Evolutionary conservation across 2,888 invertebrate genomes (phyloP).

Genomic region (Dryomyza anilis): DNA sequence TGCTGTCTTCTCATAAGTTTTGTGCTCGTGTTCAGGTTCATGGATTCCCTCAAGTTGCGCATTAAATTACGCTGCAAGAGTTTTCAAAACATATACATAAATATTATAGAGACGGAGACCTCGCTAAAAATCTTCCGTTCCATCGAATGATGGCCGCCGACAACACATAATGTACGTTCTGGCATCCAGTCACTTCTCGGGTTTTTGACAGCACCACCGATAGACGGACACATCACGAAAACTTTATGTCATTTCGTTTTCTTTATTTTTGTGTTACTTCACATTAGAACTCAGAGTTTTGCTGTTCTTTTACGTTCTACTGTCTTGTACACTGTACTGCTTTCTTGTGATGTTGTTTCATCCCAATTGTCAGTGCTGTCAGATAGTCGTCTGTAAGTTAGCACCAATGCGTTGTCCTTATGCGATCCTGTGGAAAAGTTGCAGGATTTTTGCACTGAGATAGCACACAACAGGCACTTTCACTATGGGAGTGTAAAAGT

Average conservation of each 20-base stretch:
- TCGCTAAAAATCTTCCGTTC: too few species aligned
- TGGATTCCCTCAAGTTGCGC: conserved; percentile 4
- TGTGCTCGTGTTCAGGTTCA: conserved; percentile 12
- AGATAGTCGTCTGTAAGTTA: conserved; percentile 17
- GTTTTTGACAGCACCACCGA: not conserved
- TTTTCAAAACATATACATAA: conserved; percentile 15
- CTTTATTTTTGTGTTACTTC: too few species aligned
- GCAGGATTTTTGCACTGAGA: conserved; percentile 11
- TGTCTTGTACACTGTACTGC: too few species aligned
- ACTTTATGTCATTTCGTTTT: too few species aligned
- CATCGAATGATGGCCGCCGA: not conserved
- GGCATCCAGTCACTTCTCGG: not conserved
- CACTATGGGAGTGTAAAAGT: too few species aligned
- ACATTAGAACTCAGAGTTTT: too few species aligned
- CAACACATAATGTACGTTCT: not conserved
- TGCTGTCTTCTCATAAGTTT: too few species aligned
- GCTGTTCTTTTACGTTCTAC: too few species aligned
- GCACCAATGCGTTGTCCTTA: not conserved
- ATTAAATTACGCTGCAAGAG: conserved; percentile 13
- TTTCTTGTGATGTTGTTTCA: too few species aligned
- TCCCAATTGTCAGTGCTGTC: conserved; percentile 13
- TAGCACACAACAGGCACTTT: too few species aligned
- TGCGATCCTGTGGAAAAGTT: conserved; percentile 13
- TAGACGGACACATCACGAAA: too few species aligned
- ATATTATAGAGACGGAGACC: not conserved